Base-by-base conservation (phyloP, 1,140 invertebrate genomes). In the Orius laevigatus region DNA sequence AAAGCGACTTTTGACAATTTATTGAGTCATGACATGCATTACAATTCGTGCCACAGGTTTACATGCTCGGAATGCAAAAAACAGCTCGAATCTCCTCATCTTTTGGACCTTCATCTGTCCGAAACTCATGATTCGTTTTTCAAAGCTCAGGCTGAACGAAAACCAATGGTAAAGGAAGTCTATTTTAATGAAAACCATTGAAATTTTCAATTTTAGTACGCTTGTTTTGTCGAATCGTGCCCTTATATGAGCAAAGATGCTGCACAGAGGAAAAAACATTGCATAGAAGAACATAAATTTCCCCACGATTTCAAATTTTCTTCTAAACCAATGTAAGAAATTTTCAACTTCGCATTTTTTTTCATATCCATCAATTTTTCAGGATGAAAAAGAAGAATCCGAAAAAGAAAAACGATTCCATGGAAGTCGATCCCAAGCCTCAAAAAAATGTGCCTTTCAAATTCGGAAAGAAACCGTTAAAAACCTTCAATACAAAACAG, bases 121-220 rank as follows among this genome's bases (percentile, higher is more conserved):
- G 79, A 82, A 56, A 65, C 56, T 0, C 79, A 84, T 39, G 79
- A 82, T 57, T 73, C 70, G 1, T 81, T 75, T 56, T 83, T 83
- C 46, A 66, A 72, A 46, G 69, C 74, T 1, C 62, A 70, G 55
- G 68, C 77, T 0, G 62, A 70, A 33, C 70, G 66, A 46, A 70
- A 73, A 61, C 70, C 79, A 10, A 74, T 76, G 63, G 77, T 79
- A 68, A 63, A 61, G 59, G 19, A 12, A 5, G 8, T 34, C 8
- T 34, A 34, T 41, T 35, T 33, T n/a, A 14, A 38, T 34, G 66
- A 46, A 70, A 73, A 60, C 70, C 78, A 11, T 73, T 76, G 63
- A 76, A 79, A 68, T 55, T 55, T 55, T 50, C 52, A 57, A 46
- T 73, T 74, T 51, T 65, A 76, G 72, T 76, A 71, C 57, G 65